phyloP scores from a whole-genome alignment of 2,113 vertebrate species.

The Megalops atlanticus region DNA sequence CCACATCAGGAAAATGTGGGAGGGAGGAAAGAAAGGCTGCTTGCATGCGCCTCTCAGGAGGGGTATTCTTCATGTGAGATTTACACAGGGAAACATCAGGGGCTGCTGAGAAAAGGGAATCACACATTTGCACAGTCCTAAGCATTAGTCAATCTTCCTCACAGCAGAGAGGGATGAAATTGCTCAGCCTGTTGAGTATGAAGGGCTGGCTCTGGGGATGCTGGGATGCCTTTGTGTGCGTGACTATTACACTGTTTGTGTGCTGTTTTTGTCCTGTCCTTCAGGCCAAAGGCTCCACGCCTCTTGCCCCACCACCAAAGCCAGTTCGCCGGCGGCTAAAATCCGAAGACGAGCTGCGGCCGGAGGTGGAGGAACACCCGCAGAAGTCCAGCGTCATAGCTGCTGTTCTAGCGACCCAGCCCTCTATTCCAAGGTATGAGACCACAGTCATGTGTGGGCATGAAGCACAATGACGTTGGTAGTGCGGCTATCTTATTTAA shows the following conservation, averaged over 20 bases:
- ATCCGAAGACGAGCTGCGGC: constrained; percentile 93
- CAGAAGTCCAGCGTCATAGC: constrained; percentile 87
- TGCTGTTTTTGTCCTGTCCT: not conserved
- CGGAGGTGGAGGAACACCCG: constrained; percentile 85
- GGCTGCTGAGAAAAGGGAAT: too few relatives aligned
- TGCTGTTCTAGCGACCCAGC: constrained; percentile 86
- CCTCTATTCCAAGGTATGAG: constrained; percentile 90
- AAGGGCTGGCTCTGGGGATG: not conserved
- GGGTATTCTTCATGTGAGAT: too few relatives aligned
- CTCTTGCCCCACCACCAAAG: constrained; percentile 94
- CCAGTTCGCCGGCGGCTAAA: constrained; percentile 93
- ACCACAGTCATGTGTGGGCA: too few relatives aligned
- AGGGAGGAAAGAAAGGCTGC: too few relatives aligned
- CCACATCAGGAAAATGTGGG: too few relatives aligned
- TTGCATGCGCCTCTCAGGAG: too few relatives aligned
- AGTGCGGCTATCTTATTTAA: too few relatives aligned
- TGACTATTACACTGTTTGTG: not conserved
- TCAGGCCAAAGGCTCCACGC: constrained; percentile 86
- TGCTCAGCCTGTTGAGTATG: not conserved
- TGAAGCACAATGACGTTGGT: too few relatives aligned
- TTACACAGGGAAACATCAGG: not conserved
- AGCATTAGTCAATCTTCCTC: too few relatives aligned
- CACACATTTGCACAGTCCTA: too few relatives aligned
- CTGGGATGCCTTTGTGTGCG: not conserved
- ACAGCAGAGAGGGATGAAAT: not conserved